phyloP scores from a whole-genome alignment of 2,888 invertebrate species.

The Dryocosmus kuriphilus region DNA sequence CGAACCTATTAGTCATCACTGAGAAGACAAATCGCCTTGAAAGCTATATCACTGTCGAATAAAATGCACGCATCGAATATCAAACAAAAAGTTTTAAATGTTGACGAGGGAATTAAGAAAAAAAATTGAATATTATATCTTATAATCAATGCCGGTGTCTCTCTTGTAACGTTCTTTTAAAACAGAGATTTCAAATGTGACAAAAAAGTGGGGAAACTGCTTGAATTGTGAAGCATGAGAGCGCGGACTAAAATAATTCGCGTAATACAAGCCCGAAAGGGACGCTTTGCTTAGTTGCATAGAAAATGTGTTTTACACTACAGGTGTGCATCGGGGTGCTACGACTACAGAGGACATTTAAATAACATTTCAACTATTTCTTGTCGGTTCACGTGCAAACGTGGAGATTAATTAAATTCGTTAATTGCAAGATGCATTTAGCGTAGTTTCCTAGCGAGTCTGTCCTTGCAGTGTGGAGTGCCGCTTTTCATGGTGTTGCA shows the following conservation, averaged over 20 bases:
- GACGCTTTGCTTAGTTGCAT: constrained; percentile 35
- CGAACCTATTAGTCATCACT: constrained; percentile 28
- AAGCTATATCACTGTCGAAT: constrained; percentile 34
- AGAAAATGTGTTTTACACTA: constrained; percentile 33
- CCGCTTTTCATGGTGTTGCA: background rate
- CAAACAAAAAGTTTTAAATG: constrained; percentile 27
- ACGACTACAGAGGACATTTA: constrained; percentile 60
- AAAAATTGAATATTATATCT: background rate
- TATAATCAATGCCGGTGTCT: no score
- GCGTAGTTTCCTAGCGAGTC: constrained; percentile 52
- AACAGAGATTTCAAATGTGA: background rate
- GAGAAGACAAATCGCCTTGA: constrained; percentile 36
- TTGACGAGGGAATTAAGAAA: constrained; percentile 28
- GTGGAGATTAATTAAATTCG: constrained; percentile 75
- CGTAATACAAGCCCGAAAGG: constrained; percentile 23
- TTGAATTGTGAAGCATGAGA: constrained; percentile 37
- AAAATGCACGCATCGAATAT: constrained; percentile 51
- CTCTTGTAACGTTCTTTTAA: background rate
- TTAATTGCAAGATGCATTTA: constrained; percentile 76
- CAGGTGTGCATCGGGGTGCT: constrained; percentile 26
- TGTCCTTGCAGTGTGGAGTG: constrained; percentile 40
- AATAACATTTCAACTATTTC: constrained; percentile 72
- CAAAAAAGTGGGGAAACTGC: background rate
- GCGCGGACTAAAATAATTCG: constrained; percentile 32
- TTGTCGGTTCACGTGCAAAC: constrained; percentile 66